These are phyloP conservation scores for Corythornis vintsioides DNA, from an alignment of 2,113 vertebrate genomes.

Conservation along the genomic window DNA sequence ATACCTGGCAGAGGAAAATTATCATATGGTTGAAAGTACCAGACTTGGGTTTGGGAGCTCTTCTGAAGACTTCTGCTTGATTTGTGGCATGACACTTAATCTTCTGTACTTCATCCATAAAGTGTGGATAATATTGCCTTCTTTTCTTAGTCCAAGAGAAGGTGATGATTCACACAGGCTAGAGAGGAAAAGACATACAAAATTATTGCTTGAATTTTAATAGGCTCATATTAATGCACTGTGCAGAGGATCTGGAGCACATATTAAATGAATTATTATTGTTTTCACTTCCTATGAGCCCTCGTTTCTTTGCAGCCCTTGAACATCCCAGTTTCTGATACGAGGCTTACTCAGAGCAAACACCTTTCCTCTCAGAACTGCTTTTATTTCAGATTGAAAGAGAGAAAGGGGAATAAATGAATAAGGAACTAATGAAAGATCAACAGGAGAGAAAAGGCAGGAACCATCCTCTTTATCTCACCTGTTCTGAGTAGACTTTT, in stretches of 20 bases:
- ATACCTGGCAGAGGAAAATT: constrained; percentile 30
- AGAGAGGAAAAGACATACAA: neutral
- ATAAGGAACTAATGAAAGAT: neutral
- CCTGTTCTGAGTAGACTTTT: neutral
- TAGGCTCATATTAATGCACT: neutral
- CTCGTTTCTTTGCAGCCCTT: neutral
- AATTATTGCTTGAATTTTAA: constrained; percentile 51
- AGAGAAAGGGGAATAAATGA: constrained; percentile 1
- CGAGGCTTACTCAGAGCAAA: constrained; percentile 32
- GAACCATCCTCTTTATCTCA: neutral
- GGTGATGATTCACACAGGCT: constrained; percentile 25
- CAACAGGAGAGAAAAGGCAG: neutral
- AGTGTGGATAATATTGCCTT: constrained; percentile 1
- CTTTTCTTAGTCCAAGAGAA: neutral
- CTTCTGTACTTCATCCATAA: constrained; percentile 13
- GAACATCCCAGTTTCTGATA: neutral
- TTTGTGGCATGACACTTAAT: constrained; percentile 17
- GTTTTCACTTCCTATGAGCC: constrained; percentile 22
- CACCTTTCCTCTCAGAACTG: neutral
- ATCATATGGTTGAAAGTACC: neutral
- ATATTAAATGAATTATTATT: constrained; percentile 34
- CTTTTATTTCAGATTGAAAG: neutral
- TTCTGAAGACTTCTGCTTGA: constrained; percentile 10
- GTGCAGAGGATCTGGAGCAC: neutral
- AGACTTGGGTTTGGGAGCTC: neutral